A percentile compares a stretch with the other conserved stretches of the same genome.
Evolutionary conservation across 30 jellyfish, hydroid and myxozoan species (phyloP).

Genomic region (Catostylus mosaicus): DNA sequence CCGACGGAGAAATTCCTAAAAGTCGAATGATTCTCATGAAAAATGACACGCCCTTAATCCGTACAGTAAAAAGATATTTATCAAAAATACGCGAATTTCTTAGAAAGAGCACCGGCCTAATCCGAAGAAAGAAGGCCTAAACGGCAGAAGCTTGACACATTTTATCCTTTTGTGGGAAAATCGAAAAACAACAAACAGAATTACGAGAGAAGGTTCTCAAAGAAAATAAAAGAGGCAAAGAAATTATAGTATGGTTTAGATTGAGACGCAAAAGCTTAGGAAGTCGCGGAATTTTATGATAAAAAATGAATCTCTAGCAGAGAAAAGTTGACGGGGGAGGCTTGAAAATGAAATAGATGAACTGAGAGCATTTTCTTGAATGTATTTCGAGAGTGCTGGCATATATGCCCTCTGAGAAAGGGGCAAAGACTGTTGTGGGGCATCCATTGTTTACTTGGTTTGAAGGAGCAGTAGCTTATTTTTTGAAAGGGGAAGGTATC

Average conservation of each 20-base stretch:
- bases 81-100: background rate
- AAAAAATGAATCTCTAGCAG: background rate
- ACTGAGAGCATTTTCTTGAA: too few species aligned
- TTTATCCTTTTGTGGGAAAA: background rate
- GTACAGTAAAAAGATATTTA: constrained; percentile 3
- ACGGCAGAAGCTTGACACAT: background rate
- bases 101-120: background rate
- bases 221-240: background rate
- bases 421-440: too few species aligned
- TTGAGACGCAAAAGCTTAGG: background rate
- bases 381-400: too few species aligned
- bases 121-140: background rate
- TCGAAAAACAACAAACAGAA: background rate
- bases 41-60: background rate
- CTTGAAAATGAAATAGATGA: too few species aligned
- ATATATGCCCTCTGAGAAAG: too few species aligned
- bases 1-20: too few species aligned
- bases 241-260: background rate
- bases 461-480: too few species aligned
- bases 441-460: too few species aligned
- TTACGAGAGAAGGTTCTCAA: background rate
- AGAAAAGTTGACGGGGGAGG: background rate
- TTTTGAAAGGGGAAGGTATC: too few species aligned
- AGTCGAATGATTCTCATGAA: too few species aligned
- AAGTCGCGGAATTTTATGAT: background rate